These are phyloP conservation scores for Halictus rubicundus DNA, from an alignment of 1,140 invertebrate species.

Conservation along the genomic window DNA sequence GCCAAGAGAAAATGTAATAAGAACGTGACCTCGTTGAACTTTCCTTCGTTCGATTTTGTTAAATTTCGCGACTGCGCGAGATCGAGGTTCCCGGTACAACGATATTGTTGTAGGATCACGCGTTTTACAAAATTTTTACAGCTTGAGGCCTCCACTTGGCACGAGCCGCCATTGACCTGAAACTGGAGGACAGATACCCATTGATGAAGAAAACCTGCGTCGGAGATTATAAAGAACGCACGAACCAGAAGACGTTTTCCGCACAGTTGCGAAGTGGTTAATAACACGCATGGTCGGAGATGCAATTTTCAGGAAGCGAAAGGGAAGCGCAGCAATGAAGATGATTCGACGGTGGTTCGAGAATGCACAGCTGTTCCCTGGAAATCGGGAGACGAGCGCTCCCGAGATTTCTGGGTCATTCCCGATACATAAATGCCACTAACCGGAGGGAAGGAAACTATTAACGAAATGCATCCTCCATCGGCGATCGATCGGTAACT, in stretches of 20 bases:
- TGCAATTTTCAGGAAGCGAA: not conserved
- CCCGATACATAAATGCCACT: slow-evolving; percentile 19
- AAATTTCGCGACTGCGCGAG: not conserved
- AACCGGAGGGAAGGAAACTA: slow-evolving; percentile 37
- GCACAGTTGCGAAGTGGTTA: not conserved
- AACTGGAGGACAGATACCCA: too few species aligned
- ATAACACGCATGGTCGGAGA: not conserved
- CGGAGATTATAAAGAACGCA: too few species aligned
- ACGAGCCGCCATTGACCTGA: too few species aligned
- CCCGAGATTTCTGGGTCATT: slow-evolving; percentile 27
- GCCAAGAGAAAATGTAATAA: not conserved
- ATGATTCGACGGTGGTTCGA: not conserved
- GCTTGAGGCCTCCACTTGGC: too few species aligned
- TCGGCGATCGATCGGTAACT: slow-evolving; percentile 21
- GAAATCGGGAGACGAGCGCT: slow-evolving; percentile 8
- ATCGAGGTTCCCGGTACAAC: too few species aligned
- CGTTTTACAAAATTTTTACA: too few species aligned
- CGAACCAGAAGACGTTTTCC: not conserved
- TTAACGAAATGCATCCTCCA: slow-evolving; percentile 50
- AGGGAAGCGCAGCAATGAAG: not conserved
- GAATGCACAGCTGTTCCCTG: slow-evolving; percentile 12
- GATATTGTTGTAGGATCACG: too few species aligned
- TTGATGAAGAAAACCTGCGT: too few species aligned
- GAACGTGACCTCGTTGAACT: not conserved
- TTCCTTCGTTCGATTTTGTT: not conserved